Evolutionary conservation across 2,113 vertebrate genomes (phyloP), one percentile per base, ranked within the genome.

Genomic region (Heteronetta atricapilla): DNA sequence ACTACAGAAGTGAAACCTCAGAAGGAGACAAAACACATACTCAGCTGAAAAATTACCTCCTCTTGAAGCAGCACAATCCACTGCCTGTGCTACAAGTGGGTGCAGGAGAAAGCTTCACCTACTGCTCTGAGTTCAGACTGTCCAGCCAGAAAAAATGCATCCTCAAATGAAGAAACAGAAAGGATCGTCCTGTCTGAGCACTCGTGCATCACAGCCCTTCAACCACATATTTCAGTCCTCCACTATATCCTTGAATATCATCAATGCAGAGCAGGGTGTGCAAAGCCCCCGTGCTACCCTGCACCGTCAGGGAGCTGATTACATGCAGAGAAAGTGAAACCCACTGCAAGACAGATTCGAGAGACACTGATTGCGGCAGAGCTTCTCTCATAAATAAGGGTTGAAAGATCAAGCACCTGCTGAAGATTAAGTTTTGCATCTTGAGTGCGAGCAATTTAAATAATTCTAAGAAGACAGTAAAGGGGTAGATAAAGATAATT

Each of bases 401-500:
- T 52, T 80, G 83, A 50, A 55, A 88, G 90, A 87, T 73, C 76
- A 56, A 68, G 82, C 59, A 44, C 59, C 76, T 75, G 68, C 74
- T 77, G 77, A 56, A 81, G 86, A 31, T 66, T 50, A 55, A 68
- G 52, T 36, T 86, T 81, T 93, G 75, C 82, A 66, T 91, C 75
- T 80, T 29, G 28, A 92, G 53, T 62, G 81, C 3, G 4, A 95
- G 63, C 66, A 94, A 82, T 88, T 93, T 92, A 69, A 96, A 93
- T 86, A 93, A 89, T 48, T 59, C 82, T 67, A 62, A 68, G 85
- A 95, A 31, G 67, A 58, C 42, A 84, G 79, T 15, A 64, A 76
- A 86, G 64, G 48, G 50, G 78, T 78, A 92, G 93, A 82, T 92
- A 77, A 82, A 88, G 89, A 82, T 96, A 97, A 97, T 96, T 90